Evolutionary conservation across 2,797 vertebrate genomes (phyloP).

Genomic region (Pseudotriccus pelzelni): DNA sequence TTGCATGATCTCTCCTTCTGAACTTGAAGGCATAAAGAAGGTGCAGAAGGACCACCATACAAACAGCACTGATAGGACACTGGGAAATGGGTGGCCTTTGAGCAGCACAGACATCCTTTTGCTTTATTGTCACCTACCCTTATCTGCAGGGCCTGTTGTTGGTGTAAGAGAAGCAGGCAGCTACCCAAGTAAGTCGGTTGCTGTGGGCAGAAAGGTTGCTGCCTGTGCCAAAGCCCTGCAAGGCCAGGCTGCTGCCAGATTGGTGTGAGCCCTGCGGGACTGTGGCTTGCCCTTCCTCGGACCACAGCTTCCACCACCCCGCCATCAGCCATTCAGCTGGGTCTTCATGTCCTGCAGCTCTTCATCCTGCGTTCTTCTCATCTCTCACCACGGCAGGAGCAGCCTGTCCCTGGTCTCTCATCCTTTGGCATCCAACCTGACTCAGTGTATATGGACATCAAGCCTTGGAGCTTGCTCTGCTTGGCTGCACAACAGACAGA

Average conservation of each 20-base stretch:
- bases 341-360: neutral
- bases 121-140: neutral
- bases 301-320: no score
- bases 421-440: no score
- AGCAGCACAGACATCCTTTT: neutral
- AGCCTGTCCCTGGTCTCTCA: neutral
- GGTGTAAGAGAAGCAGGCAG: neutral
- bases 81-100: neutral
- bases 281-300: neutral
- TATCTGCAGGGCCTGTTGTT: neutral
- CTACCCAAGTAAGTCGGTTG: neutral
- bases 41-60: neutral
- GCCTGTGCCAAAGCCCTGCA: neutral
- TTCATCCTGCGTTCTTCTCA: neutral
- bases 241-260: neutral
- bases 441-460: fast-evolving
- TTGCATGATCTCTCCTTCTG: neutral
- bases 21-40: neutral
- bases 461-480: neutral
- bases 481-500: fast-evolving
- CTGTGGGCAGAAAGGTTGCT: neutral
- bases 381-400: fast-evolving
- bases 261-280: neutral
- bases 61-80: neutral
- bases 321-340: fast-evolving